Conservation (phyloP, 2,113 vertebrate genomes). For the Tursiops truncatus region DNA sequence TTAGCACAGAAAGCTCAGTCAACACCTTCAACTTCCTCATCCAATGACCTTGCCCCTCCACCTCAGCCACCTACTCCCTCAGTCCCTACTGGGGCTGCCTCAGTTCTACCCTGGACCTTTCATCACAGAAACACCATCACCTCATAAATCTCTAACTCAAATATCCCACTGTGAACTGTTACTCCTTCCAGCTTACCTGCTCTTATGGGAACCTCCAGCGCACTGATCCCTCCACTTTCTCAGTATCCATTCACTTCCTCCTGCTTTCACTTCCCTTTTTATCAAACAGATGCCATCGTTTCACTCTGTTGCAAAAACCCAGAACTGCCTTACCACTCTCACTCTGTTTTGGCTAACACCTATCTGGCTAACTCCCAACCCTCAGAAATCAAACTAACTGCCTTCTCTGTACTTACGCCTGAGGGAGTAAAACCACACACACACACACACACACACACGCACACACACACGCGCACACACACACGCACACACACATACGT, state of each 20-base stretch:
- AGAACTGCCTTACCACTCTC: no score
- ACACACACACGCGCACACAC: accelerated
- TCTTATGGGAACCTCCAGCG: neutral
- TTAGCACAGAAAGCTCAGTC: neutral
- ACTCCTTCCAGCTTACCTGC: neutral
- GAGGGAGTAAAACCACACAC: no score
- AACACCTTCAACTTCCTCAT: neutral
- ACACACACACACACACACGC: accelerated
- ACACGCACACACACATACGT: no score
- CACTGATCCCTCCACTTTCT: neutral
- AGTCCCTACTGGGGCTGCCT: neutral
- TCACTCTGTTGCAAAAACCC: no score
- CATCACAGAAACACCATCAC: neutral
- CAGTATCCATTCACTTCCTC: neutral
- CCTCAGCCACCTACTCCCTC: neutral
- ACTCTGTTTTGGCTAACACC: no score
- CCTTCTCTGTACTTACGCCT: no score
- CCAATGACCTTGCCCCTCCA: neutral
- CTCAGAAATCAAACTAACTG: no score
- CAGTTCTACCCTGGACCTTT: neutral
- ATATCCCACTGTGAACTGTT: neutral
- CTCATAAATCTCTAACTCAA: slow-evolving; percentile 37
- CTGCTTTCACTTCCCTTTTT: slow-evolving; percentile 29
- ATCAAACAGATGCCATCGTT: neutral
- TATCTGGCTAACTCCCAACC: no score